Conservation (phyloP, 2,888 invertebrate genomes). For the Lepetodrilus schrolli region DNA sequence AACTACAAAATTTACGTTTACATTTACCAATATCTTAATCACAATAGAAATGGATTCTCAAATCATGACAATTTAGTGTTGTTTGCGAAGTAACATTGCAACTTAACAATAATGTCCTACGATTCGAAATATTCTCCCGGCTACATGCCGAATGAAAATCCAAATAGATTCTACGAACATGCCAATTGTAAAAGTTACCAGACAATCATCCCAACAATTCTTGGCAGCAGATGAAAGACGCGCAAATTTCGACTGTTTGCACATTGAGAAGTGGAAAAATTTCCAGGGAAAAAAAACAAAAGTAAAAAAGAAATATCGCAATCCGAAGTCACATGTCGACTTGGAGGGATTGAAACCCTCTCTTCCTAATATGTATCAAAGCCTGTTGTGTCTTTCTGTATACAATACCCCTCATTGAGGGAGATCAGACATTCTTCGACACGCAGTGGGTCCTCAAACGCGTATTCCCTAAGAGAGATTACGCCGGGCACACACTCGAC, state of each 20-base stretch:
- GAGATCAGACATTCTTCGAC: neutral
- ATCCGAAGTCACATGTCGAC: neutral
- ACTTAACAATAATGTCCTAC: too few relatives aligned
- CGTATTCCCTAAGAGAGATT: neutral
- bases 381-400: neutral
- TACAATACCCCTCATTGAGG: constrained; percentile 8
- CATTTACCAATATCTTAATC: too few relatives aligned
- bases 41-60: too few relatives aligned
- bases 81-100: too few relatives aligned
- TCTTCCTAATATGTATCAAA: constrained; percentile 10
- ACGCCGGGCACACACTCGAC: neutral
- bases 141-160: neutral
- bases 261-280: neutral
- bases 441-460: neutral
- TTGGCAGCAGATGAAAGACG: constrained; percentile 8
- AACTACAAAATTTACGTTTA: too few relatives aligned
- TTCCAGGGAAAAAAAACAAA: neutral
- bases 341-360: neutral
- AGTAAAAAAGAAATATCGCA: too few relatives aligned
- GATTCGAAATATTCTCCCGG: too few relatives aligned
- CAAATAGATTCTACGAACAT: neutral
- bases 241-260: neutral
- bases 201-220: constrained; percentile 5
- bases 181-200: constrained; percentile 2
- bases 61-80: too few relatives aligned